Evolutionary conservation across 2,113 vertebrate genomes (phyloP).

Genomic region (Xiphophorus maculatus): DNA sequence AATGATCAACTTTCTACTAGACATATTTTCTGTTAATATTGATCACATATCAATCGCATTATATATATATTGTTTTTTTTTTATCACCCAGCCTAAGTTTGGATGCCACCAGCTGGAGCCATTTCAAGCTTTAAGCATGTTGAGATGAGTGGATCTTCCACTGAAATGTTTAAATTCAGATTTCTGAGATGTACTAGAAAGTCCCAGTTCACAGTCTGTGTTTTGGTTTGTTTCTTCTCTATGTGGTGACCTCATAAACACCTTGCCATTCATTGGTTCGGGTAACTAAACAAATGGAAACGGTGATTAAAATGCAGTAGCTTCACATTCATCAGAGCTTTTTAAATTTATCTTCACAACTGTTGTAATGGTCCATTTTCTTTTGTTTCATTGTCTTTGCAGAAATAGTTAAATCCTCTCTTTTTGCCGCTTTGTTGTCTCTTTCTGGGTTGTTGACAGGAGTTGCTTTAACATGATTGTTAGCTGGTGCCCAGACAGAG

Average conservation of each 20-base stretch:
- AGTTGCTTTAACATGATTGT: conserved; percentile 2
- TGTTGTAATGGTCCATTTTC: neutral
- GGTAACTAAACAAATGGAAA: neutral
- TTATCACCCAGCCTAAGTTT: too few relatives aligned
- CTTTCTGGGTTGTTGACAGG: neutral
- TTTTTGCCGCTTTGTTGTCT: conserved; percentile 12
- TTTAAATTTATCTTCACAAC: neutral
- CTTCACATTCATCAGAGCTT: neutral
- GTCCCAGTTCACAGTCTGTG: too few relatives aligned
- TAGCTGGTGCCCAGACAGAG: conserved; percentile 3
- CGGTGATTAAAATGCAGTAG: neutral
- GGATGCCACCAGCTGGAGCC: neutral
- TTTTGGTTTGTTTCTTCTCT: neutral
- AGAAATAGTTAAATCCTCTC: conserved; percentile 4
- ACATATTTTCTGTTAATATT: too few relatives aligned
- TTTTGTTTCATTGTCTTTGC: neutral
- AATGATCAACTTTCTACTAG: too few relatives aligned
- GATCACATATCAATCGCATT: too few relatives aligned
- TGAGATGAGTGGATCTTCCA: neutral
- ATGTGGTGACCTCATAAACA: neutral
- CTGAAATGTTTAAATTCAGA: neutral
- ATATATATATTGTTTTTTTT: too few relatives aligned
- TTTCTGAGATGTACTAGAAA: too few relatives aligned
- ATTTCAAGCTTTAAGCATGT: neutral
- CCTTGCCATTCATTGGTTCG: neutral